phyloP scores from a whole-genome alignment of 2,888 invertebrate genomes.

The Nomada fabriciana region DNA sequence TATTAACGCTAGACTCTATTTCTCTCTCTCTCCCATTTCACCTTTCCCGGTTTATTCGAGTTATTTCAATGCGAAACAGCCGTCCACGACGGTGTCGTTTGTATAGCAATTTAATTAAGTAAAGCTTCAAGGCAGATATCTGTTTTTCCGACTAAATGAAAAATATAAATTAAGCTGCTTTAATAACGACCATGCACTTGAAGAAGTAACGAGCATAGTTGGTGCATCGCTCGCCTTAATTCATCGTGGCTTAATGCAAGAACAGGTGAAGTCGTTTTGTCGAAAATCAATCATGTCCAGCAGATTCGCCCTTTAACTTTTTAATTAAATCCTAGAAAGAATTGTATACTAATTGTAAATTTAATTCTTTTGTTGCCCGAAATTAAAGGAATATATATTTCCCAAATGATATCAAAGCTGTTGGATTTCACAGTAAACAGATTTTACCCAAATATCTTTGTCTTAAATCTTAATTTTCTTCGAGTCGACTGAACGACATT shows the following conservation, averaged over 20 bases:
- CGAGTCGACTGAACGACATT: constrained; percentile 9
- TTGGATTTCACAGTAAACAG: background rate
- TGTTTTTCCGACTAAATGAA: constrained; percentile 35
- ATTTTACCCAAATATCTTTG: constrained; percentile 15
- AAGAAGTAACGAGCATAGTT: constrained; percentile 15
- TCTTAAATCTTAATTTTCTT: constrained; percentile 2
- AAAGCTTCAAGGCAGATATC: constrained; percentile 40
- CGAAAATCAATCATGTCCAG: background rate
- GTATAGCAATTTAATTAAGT: constrained; percentile 58
- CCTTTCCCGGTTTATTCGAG: background rate
- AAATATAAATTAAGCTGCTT: constrained; percentile 47
- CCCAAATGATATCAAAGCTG: background rate
- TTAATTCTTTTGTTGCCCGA: background rate
- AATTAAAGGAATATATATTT: background rate
- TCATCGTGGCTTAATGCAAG: background rate
- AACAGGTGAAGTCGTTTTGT: background rate
- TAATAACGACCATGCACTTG: constrained; percentile 22
- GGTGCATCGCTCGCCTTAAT: background rate
- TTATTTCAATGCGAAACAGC: constrained; percentile 36
- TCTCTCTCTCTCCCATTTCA: background rate
- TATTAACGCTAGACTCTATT: constrained; percentile 27
- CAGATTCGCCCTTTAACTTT: constrained; percentile 1
- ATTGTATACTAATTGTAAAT: background rate
- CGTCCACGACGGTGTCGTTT: constrained; percentile 43
- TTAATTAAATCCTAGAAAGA: background rate